phyloP scores from a whole-genome alignment of 2,888 invertebrate species.

The Empis stercorea region DNA sequence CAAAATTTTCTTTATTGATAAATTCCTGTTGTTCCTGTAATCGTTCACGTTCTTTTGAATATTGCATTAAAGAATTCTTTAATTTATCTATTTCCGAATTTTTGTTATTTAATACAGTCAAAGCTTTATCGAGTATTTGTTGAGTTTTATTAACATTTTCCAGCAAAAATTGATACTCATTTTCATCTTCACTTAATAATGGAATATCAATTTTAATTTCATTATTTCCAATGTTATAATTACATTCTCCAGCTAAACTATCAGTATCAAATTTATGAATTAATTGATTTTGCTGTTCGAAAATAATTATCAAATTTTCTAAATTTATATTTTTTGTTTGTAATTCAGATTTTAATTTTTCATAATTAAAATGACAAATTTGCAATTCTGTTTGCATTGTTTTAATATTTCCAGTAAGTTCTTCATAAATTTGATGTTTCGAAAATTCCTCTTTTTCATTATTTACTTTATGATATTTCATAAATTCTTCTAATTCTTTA shows the following conservation, averaged over 20 bases:
- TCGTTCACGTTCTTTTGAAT: constrained; percentile 20
- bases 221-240: no score
- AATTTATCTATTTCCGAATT: constrained; percentile 24
- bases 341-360: no score
- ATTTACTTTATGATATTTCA: background rate
- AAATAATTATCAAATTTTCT: no score
- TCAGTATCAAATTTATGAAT: no score
- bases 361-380: no score
- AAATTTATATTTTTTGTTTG: no score
- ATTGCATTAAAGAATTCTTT: constrained; percentile 25
- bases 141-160: constrained; percentile 18
- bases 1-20: no score
- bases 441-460: background rate
- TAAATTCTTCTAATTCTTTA: background rate
- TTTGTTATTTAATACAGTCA: constrained; percentile 19
- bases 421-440: background rate
- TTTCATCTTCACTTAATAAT: constrained; percentile 19
- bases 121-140: constrained; percentile 18
- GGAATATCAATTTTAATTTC: no score
- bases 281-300: no score
- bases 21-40: no score
- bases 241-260: no score
- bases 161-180: constrained; percentile 27
- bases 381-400: no score
- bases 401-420: background rate